Conservation (phyloP, 2,113 vertebrate genomes). For the Mellivora capensis region DNA sequence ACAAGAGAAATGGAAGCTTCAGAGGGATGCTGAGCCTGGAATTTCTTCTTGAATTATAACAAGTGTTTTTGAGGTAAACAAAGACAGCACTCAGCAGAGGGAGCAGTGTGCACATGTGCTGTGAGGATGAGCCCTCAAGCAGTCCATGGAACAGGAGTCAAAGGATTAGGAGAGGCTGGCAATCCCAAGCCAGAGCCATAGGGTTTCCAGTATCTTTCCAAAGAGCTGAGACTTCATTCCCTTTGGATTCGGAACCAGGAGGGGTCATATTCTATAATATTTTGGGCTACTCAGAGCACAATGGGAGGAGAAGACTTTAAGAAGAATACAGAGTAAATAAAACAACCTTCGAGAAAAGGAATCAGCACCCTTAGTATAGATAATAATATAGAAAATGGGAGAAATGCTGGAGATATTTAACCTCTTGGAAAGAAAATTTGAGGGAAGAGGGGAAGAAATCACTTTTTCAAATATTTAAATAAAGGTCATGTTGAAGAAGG, state of each 20-base stretch:
- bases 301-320: neutral
- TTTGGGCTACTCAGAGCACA: neutral
- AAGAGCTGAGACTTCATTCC: neutral
- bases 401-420: neutral
- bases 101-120: neutral
- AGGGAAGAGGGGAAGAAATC: neutral
- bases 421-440: neutral
- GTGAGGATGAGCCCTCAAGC: no score
- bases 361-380: no score
- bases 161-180: neutral
- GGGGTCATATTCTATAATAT: neutral
- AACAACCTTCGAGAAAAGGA: neutral
- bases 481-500: neutral
- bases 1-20: neutral
- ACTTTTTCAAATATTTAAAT: slow-evolving; percentile 1
- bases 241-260: neutral
- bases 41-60: neutral
- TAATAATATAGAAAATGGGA: neutral
- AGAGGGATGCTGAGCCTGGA: neutral
- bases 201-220: neutral
- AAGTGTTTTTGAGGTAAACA: neutral
- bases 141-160: no score
- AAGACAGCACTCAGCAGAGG: neutral
- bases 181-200: neutral
- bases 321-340: neutral